These are phyloP conservation scores for Gonocerus acuteangulatus DNA, from an alignment of 2,888 invertebrate genomes.

Conservation along the genomic window DNA sequence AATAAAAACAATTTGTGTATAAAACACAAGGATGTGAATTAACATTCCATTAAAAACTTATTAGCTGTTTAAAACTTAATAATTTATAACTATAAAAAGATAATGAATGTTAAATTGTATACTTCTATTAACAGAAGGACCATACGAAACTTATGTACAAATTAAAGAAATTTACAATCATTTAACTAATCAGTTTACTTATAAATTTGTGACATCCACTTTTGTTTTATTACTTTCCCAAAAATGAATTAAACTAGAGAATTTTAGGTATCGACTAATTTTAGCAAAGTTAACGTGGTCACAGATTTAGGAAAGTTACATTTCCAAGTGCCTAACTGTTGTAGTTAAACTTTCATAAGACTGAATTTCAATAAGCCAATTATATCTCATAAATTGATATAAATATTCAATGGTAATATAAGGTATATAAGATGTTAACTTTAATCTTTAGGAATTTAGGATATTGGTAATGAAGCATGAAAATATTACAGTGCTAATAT, in stretches of 20 bases:
- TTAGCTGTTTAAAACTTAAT: no score
- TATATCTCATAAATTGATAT: slow-evolving; percentile 10
- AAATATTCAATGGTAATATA: slow-evolving; percentile 2
- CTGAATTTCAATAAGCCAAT: slow-evolving; percentile 25
- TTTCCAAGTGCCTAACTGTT: slow-evolving; percentile 24
- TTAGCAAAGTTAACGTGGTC: not conserved
- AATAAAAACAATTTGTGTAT: slow-evolving; percentile 12
- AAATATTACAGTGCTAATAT: not conserved
- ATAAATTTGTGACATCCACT: no score
- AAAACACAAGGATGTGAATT: no score
- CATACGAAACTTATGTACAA: not conserved
- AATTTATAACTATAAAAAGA: no score
- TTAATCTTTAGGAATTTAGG: slow-evolving; percentile 1
- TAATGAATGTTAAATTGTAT: not conserved
- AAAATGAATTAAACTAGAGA: not conserved
- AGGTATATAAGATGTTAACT: slow-evolving; percentile 10
- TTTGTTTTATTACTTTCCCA: no score
- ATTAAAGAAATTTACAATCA: not conserved
- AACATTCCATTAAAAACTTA: not conserved
- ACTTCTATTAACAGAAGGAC: not conserved
- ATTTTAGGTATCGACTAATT: not conserved
- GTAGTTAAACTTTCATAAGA: slow-evolving; percentile 20
- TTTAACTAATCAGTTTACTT: no score
- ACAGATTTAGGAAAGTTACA: slow-evolving; percentile 19
- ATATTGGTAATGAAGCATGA: not conserved